Base-by-base conservation (phyloP, 1,140 invertebrate species). In the Episyrphus balteatus region DNA sequence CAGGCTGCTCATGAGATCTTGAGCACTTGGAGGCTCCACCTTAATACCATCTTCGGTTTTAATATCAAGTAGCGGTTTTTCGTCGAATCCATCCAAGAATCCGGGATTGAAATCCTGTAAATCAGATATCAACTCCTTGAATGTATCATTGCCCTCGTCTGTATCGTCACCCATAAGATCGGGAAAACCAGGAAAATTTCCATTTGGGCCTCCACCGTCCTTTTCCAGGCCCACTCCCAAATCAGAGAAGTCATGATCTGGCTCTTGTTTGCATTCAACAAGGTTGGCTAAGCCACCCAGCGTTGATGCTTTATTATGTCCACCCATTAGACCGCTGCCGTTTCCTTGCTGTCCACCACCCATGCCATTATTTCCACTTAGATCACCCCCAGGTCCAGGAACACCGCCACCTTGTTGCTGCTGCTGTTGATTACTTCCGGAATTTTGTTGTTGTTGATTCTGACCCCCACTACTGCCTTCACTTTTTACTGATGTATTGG, bases 81-180 rank as follows among this genome's bases (percentile, higher is more conserved):
- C 64, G 56, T 88, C 85, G 55, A 90, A 87, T 51, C 87, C 82
- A 50, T 85, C 84, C 76, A 90, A 84, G 53, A 90, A 85, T 58
- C 88, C 86, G 3, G 84, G 80, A 67, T 81, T 77, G 47, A 85
- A 84, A 55, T 84, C 86, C 14, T 83, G 83, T 56, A 91, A 87
- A 66, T 91, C 87, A 2, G 83, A 87, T 46, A 92, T 88, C 51
- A 92, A 78, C 65, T 92, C 87, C 61, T 92, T 90, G 59, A 93
- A 81, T 13, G 85, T 80, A 52, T 86, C 84, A 52, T 86, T 83
- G 53, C 87, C 86, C 51, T 88, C 88, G 46, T 78, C 78, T 6
- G 84, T 81, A 46, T 90, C 87, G 54, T 91, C 88, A 19, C 83
- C 85, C 55, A 88, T 81, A 44, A 86, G 76, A 52, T 88, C 83